Base-by-base conservation (phyloP, 1,140 invertebrate species). In the Rhopalosiphum maidis region DNA sequence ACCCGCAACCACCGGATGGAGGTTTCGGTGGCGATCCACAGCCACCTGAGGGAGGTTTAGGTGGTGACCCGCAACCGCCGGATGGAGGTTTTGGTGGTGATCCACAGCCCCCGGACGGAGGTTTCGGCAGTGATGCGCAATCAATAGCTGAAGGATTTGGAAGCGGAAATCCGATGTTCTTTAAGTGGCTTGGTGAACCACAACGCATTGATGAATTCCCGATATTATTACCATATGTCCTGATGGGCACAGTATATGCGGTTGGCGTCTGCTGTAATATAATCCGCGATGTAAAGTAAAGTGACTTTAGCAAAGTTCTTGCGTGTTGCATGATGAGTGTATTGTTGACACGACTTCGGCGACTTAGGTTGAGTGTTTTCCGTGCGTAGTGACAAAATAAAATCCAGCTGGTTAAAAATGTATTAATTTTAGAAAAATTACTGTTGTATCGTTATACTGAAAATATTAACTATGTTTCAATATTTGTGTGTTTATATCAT, bases 161-260 rank as follows among this genome's bases (percentile, higher is more conserved):
- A 68, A n/a, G 11, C 0, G n/a, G 4, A 68, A 68, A 68, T n/a
- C 30, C 60, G 15, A 68, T 68, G 30, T 68, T 68, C 15, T n/a
- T 68, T 68, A n/a, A 6, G 60, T 68, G 60, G 15, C 30, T 68
- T 5, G 4, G 3, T n/a, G 60, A 68, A 68, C 60, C 60, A n/a
- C 60, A 68, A 18, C 15, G 15, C 25, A 4, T 25, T 30, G 4
- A n/a, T 68, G 4, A 4, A 68, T 68, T n/a, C 18, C 1, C 0
- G 4, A 68, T 2, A n/a, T 68, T n/a, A 5, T 11, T n/a, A 68
- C 30, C n/a, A 4, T 18, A 15, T 0, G 15, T 18, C 30, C 60
- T 30, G 15, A 6, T 15, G 3, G 30, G 9, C 3, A 3, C 11
- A 68, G 9, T 9, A 4, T 0, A 0, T 9, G 11, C 4, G 30